Evolutionary conservation across 2,113 vertebrate species (phyloP).

Genomic region (Burhinus bistriatus): DNA sequence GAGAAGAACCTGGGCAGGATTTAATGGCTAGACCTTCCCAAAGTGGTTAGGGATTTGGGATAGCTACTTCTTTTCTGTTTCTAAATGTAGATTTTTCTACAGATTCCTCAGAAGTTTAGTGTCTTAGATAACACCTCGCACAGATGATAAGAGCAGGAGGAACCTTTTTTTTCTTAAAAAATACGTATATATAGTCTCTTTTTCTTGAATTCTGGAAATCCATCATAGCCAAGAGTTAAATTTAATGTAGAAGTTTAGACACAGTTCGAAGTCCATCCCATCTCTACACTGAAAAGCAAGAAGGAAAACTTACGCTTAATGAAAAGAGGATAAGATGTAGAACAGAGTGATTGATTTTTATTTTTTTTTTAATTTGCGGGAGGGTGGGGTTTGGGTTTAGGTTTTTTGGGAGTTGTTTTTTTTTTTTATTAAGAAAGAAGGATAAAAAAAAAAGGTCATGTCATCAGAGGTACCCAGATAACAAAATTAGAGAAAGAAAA

Average conservation of each 20-base stretch:
- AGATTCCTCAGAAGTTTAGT: neutral
- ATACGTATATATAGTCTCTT: neutral
- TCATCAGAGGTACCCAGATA: neutral
- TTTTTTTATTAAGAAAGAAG: neutral
- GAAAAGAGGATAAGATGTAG: neutral
- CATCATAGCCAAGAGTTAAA: neutral
- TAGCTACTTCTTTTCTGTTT: neutral
- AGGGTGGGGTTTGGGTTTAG: neutral
- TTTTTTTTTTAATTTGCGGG: neutral
- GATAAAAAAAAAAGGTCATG: neutral
- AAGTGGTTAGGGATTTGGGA: neutral
- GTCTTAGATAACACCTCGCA: neutral
- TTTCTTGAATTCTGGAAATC: neutral
- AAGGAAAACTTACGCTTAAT: neutral
- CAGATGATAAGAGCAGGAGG: neutral
- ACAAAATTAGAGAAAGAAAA: neutral
- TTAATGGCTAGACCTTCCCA: neutral
- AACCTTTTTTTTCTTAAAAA: neutral
- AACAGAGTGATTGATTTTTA: neutral
- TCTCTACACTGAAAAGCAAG: neutral
- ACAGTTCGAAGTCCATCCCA: neutral
- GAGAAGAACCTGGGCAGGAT: neutral
- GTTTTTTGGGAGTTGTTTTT: accelerated
- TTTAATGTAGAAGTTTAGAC: neutral
- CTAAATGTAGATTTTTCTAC: neutral